phyloP scores from a whole-genome alignment of 2,113 vertebrate genomes.

The Glareola pratincola region DNA sequence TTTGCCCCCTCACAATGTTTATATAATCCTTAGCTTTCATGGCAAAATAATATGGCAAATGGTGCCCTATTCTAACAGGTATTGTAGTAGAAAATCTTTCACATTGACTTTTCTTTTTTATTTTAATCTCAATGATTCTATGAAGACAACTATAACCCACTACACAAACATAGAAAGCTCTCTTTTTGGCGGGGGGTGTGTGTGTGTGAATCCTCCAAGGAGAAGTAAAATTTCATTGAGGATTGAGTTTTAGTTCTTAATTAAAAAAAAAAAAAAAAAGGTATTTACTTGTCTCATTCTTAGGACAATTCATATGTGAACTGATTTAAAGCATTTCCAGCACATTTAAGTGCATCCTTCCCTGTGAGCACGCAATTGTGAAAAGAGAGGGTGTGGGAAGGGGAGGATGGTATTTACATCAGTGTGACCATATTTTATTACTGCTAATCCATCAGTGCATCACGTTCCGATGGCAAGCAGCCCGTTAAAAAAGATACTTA shows the following conservation, averaged over 20 bases:
- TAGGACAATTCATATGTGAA: neutral
- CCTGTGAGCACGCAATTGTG: neutral
- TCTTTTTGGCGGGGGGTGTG: neutral
- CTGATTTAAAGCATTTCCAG: neutral
- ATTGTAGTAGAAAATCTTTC: neutral
- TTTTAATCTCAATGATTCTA: neutral
- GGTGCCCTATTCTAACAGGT: neutral
- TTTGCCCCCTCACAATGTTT: neutral
- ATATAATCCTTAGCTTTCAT: neutral
- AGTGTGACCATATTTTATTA: accelerated
- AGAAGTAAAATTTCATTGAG: neutral
- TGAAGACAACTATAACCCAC: neutral
- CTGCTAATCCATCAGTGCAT: neutral
- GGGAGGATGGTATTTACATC: neutral
- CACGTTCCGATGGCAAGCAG: neutral
- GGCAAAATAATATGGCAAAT: neutral
- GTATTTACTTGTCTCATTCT: neutral
- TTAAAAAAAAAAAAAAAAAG: neutral
- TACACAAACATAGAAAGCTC: neutral
- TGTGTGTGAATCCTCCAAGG: neutral
- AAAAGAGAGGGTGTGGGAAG: neutral
- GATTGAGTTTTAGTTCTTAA: neutral
- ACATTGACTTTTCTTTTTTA: neutral
- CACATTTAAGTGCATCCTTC: neutral
- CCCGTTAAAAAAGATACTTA: neutral